Base-by-base conservation (phyloP, 2,113 vertebrate genomes). In the Empidonax alnorum region DNA sequence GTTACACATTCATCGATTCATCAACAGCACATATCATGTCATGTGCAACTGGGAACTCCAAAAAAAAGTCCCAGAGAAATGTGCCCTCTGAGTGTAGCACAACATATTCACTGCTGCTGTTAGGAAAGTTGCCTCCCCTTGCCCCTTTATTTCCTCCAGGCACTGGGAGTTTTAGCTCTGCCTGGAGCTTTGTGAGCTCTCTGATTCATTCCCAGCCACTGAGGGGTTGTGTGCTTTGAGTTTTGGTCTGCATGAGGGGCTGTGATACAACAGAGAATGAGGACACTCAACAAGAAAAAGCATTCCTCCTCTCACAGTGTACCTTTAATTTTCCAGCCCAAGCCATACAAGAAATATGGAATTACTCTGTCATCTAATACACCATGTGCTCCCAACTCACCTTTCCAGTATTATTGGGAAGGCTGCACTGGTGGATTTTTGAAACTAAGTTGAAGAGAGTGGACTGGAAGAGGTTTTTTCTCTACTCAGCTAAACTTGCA, bases 211-310 rank as follows among this genome's bases (percentile, higher is more conserved):
- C 68, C 59, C 41, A 33, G 33, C 25, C 44, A 35, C 68, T 30
- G 11, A 18, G 20, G 14, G 30, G 23, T 61, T 35, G 4, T 27
- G 37, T 3, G 31, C 42, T 77, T 74, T 39, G 72, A 49, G 42
- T 69, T 63, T 63, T 3, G 9, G 12, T 41, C 56, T 18, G 6
- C 20, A 4, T 6, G 10, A 39, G 62, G 27, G 35, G 42, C 25
- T 86, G 31, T 0, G 1, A 55, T 42, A 47, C 12, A 19, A n/a
- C 3, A 50, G n/a, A 59, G 56, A 35, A 35, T n/a, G 24, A 62
- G 16, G n/a, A 55, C 24, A 8, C 21, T 31, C 7, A 25, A 35
- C 5, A 31, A 0, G 1, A 59, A 74, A 19, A 61, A 18, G 0
- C n/a, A 44, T 33, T 39, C 9, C 12, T n/a, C 42, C 59, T 58